Evolutionary conservation across 1,140 invertebrate genomes (phyloP).

Genomic region (Drosophila guanche): DNA sequence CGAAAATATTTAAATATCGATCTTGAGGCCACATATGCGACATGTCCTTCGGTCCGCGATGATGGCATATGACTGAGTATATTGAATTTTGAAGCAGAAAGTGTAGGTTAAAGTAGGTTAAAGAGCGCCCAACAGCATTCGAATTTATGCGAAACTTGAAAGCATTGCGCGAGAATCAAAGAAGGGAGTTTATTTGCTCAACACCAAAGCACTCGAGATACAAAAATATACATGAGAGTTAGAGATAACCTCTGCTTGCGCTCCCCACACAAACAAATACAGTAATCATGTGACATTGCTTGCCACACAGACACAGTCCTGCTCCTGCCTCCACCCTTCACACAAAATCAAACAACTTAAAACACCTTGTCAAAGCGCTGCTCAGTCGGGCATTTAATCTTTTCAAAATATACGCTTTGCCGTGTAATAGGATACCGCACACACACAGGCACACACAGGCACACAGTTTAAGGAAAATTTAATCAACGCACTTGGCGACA

Average conservation of each 20-base stretch:
- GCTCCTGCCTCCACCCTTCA: slow-evolving; percentile 3
- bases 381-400: slow-evolving; percentile 43
- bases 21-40: slow-evolving; percentile 27
- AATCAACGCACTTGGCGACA: slow-evolving; percentile 74
- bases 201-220: slow-evolving; percentile 11
- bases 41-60: too few relatives aligned
- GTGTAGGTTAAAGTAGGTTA: too few relatives aligned
- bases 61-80: too few relatives aligned
- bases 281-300: slow-evolving; percentile 32
- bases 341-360: slow-evolving; percentile 40
- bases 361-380: slow-evolving; percentile 45
- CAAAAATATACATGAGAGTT: not conserved
- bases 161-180: too few relatives aligned
- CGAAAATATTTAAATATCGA: slow-evolving; percentile 46
- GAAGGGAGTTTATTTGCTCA: slow-evolving; percentile 9
- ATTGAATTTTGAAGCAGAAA: too few relatives aligned
- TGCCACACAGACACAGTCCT: not conserved
- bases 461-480: slow-evolving; percentile 59
- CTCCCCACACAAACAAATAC: not conserved
- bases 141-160: too few relatives aligned
- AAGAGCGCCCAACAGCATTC: too few relatives aligned
- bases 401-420: slow-evolving; percentile 42
- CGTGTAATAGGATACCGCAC: slow-evolving; percentile 38
- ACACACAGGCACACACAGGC: slow-evolving; percentile 3
- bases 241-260: not conserved